phyloP scores from a whole-genome alignment of 2,113 vertebrate species.

The Chaetodon trifascialis region DNA sequence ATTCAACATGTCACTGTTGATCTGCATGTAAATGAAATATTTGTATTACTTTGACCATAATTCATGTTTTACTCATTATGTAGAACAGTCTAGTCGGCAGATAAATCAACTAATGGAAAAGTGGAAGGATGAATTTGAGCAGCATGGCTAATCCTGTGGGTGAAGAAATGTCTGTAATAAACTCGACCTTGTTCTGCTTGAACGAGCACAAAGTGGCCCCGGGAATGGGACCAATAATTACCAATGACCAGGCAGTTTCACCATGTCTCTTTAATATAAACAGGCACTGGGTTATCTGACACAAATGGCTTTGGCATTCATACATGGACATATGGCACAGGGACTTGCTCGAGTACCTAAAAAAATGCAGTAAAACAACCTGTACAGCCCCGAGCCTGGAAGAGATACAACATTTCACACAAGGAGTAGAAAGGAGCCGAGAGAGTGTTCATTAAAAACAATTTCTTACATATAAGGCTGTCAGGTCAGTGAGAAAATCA shows the following conservation, averaged over 20 bases:
- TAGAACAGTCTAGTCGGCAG: constrained; percentile 59
- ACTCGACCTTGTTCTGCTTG: constrained; percentile 61
- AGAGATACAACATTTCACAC: constrained; percentile 62
- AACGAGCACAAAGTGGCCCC: constrained; percentile 44
- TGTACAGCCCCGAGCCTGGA: constrained; percentile 17
- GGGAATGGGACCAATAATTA: constrained; percentile 68
- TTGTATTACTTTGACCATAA: constrained; percentile 71
- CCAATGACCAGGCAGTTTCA: constrained; percentile 68
- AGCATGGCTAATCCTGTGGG: constrained; percentile 58
- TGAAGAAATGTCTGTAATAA: constrained; percentile 66
- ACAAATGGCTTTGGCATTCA: constrained; percentile 75
- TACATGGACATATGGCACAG: constrained; percentile 67
- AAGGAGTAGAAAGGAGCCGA: constrained; percentile 36
- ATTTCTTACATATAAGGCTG: constrained; percentile 71
- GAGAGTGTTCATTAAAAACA: constrained; percentile 74
- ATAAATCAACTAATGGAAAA: constrained; percentile 71
- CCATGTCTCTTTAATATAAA: constrained; percentile 81
- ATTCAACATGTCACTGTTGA: constrained; percentile 71
- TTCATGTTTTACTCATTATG: constrained; percentile 78
- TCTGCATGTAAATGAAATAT: constrained; percentile 79
- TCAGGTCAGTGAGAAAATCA: constrained; percentile 67
- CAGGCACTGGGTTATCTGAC: constrained; percentile 69
- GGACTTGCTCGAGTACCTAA: constrained; percentile 60
- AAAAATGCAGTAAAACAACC: constrained; percentile 56
- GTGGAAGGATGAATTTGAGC: constrained; percentile 62